These are phyloP conservation scores for Heliconius ismenius DNA, from an alignment of 2,888 invertebrate species.

Conservation along the genomic window DNA sequence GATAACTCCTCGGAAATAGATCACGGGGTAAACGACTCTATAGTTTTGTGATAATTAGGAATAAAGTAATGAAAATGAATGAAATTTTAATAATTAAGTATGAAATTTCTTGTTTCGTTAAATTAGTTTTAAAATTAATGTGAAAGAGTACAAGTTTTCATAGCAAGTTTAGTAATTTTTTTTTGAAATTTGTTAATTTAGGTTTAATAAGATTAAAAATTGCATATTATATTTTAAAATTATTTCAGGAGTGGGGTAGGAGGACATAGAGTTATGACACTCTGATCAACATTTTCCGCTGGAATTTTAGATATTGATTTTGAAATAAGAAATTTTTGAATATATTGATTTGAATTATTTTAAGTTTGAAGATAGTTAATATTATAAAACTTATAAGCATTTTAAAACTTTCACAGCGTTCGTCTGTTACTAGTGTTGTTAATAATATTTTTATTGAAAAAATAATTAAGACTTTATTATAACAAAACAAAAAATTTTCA, in stretches of 20 bases:
- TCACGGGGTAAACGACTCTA: slow-evolving; percentile 52
- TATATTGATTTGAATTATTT: too few species aligned
- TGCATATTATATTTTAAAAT: too few species aligned
- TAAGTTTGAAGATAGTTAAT: too few species aligned
- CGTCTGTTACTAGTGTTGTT: too few species aligned
- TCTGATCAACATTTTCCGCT: background rate
- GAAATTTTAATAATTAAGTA: background rate
- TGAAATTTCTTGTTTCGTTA: background rate
- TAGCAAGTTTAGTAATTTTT: too few species aligned
- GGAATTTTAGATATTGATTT: background rate
- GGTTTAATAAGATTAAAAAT: too few species aligned
- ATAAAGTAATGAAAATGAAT: background rate
- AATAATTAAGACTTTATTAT: background rate
- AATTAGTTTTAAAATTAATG: background rate
- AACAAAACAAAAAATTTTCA: background rate
- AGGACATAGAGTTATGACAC: background rate
- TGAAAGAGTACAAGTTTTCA: background rate
- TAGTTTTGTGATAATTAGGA: slow-evolving; percentile 40
- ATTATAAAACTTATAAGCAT: too few species aligned
- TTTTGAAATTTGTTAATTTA: too few species aligned
- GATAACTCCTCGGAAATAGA: slow-evolving; percentile 56
- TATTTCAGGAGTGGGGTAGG: too few species aligned
- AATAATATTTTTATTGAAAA: too few species aligned
- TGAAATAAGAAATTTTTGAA: too few species aligned
- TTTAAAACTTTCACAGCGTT: too few species aligned